Base-by-base conservation (phyloP, 2,113 vertebrate genomes). In the Illadopsis cleaveri region DNA sequence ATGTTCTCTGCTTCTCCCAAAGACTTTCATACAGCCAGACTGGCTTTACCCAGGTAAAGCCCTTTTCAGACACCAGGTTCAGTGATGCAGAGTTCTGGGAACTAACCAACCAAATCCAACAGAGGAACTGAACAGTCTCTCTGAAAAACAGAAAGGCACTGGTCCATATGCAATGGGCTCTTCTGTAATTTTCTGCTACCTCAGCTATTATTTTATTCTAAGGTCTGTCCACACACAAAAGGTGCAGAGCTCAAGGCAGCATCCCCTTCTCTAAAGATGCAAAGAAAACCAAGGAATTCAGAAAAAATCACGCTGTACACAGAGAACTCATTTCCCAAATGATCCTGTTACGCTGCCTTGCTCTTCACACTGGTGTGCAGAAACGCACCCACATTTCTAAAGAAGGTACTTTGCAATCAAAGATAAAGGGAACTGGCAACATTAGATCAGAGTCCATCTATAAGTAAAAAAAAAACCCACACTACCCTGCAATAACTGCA, bases 11-110 rank as follows among this genome's bases (percentile, higher is more conserved):
- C 88, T 92, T 93, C 93, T 90, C 68, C 90, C 58, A 62, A 81
- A 88, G 93, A 91, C 62, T 87, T 93, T 57, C 64, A 73, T 66
- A 85, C 24, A 90, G 82, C 82, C 93, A 62, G 90, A n/a, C 30
- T 53, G 60, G 56, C 92, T 94, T 83, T 33, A 88, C 58, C 56
- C 93, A 97, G 95, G 96, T 97, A 96, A 90, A 93, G 37, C 79
- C 45, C 82, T 51, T 94, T 93, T 90, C 90, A 93, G 85, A 90
- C 87, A 88, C 20, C 62, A 31, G 71, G 88, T 95, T 90, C 93
- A 96, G 62, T 53, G 79, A 82, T 76, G 82, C 89, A 93, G 58
- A 90, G 66, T 61, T 69, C 82, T 89, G 85, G 79, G 88, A 96
- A 88, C 85, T 71, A 86, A 70, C 60, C 68, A 92, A 56, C 22